These are phyloP conservation scores for Leptatherina wallacei DNA, from an alignment of 2,797 vertebrate genomes.

Conservation along the genomic window DNA sequence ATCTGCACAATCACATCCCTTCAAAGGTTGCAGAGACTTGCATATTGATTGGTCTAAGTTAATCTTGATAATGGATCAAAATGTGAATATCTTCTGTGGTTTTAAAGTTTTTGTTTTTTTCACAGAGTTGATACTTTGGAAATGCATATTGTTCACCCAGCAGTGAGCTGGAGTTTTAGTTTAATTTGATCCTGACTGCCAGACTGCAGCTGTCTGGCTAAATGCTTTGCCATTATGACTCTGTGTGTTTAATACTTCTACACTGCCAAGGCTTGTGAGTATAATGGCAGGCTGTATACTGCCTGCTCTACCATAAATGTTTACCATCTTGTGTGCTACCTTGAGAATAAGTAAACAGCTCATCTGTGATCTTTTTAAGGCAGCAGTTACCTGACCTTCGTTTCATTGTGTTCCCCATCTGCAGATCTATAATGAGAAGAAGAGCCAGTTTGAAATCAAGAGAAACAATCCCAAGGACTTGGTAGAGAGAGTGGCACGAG, in stretches of 20 bases:
- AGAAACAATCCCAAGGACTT: constrained; percentile 93
- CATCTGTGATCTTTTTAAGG: constrained; percentile 47
- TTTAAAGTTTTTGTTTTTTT: constrained; percentile 35
- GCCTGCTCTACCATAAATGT: constrained; percentile 55
- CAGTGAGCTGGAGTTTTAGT: constrained; percentile 57
- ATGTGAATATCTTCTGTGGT: constrained; percentile 12
- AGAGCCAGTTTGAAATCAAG: constrained; percentile 95
- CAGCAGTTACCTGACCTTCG: constrained; percentile 40
- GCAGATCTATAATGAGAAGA: constrained; percentile 97
- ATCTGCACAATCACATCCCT: neutral
- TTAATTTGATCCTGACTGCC: constrained; percentile 68
- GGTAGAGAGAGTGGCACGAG: constrained; percentile 93
- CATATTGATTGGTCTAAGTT: neutral
- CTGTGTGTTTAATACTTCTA: constrained; percentile 65
- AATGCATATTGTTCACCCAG: constrained; percentile 54
- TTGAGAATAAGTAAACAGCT: constrained; percentile 47
- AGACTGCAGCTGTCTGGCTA: constrained; percentile 65
- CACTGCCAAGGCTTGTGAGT: constrained; percentile 47
- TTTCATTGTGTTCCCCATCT: constrained; percentile 54
- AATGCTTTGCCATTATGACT: constrained; percentile 68
- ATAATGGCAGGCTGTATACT: constrained; percentile 46
- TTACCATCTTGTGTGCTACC: constrained; percentile 45
- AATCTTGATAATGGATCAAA: neutral
- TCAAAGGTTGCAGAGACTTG: neutral
- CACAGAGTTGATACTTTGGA: constrained; percentile 27